phyloP scores from a whole-genome alignment of 2,888 invertebrate genomes.

The Clivina fossor region DNA sequence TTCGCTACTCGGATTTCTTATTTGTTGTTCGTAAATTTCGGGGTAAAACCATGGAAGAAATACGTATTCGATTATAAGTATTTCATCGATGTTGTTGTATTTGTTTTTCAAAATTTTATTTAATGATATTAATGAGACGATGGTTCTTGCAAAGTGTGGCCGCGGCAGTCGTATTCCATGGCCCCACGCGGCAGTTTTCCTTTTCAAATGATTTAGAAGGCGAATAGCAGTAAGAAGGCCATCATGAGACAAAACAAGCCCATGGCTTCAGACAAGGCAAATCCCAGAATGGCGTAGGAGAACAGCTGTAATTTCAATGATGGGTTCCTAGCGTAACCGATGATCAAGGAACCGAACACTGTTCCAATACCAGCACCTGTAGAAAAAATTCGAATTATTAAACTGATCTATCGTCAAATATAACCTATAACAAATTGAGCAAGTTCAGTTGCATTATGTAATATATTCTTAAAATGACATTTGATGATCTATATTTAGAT shows the following conservation, averaged over 20 bases:
- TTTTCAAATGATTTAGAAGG: conserved; percentile 78
- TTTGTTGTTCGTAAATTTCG: conserved; percentile 29
- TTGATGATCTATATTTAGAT: no score
- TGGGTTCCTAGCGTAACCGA: conserved; percentile 96
- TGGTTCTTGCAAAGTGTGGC: conserved; percentile 25
- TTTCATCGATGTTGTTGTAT: conserved; percentile 30
- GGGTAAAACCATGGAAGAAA: conserved; percentile 29
- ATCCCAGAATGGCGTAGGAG: conserved; percentile 97
- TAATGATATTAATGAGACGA: conserved; percentile 23
- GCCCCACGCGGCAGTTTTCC: conserved; percentile 27
- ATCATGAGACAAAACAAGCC: conserved; percentile 99
- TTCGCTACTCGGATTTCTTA: conserved; percentile 33
- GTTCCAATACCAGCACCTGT: conserved; percentile 96
- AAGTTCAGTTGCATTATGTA: no score
- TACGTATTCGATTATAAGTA: conserved; percentile 23
- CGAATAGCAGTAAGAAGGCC: conserved; percentile 97
- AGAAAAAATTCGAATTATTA: conserved; percentile 45
- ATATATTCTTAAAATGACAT: no score
- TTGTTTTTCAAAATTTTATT: no score
- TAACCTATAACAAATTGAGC: background rate
- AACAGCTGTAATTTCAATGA: conserved; percentile 97
- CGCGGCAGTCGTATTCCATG: conserved; percentile 24
- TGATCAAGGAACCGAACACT: conserved; percentile 95
- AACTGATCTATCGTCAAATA: no score
- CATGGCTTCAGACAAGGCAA: conserved; percentile 99